Base-by-base conservation (phyloP, 2,113 vertebrate genomes). In the Amphilophus citrinellus region DNA sequence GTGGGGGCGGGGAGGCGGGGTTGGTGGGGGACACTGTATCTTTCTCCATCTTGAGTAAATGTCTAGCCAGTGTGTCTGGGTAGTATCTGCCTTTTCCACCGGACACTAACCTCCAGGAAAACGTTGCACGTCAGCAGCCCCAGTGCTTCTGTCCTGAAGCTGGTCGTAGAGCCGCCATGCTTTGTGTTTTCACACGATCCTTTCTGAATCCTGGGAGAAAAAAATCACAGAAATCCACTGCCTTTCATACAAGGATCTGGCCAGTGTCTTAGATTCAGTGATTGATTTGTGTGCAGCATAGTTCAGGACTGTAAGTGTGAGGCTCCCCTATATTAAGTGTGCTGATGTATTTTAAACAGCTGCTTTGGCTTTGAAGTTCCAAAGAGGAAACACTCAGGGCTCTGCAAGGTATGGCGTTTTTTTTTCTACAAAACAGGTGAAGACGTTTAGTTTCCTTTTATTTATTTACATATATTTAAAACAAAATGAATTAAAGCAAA, bases 51-150 rank as follows among this genome's bases (percentile, higher is more conserved):
- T 84, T 83, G 80, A 87, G 79, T 79, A 80, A 80, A 83, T 71
- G 86, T 86, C 85, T 86, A 90, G 79, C 65, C 84, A 84, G 57
- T 65, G 56, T 86, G 50, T 78, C 84, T 84, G 91, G 80, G 73
- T 20, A 63, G 66, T 60, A 63, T 89, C 83, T 92, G 76, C 84
- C 78, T 71, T 76, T 87, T 86, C 68, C 44, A 80, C 66, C 57
- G 62, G 80, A 87, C 56, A 13, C 68, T 94, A 84, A 94, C 90
- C 93, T 94, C 79, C 42, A 91, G 89, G 84, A 87, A 93, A 84
- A 60, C 27, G 4, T 37, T 81, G 79, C 78, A 84, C 89, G 79
- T 89, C 86, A 88, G 85, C 77, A 47, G 39, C 39, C 24, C 39
- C 56, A 58, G 63, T 77, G 58, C 32, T 66, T 78, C 79, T 77